Conservation (phyloP, 2,888 invertebrate species). For the Phengaris alcon region DNA sequence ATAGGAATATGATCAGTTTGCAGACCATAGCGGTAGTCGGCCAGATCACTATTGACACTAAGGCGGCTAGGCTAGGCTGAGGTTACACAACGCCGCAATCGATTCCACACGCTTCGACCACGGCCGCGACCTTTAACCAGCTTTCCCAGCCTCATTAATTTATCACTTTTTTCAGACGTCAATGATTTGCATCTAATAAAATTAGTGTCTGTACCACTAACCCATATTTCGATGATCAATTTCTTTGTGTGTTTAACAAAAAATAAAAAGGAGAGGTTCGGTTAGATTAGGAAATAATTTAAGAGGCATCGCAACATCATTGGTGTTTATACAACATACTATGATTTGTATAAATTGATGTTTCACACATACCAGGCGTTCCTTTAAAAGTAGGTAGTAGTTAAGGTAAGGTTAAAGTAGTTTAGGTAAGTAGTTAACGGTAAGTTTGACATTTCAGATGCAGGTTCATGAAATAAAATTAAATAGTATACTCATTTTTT, state of each 20-base stretch:
- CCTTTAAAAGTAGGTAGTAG: too few species aligned
- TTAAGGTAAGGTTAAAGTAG: too few species aligned
- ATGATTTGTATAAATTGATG: not conserved
- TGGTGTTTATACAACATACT: not conserved
- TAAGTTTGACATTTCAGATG: not conserved
- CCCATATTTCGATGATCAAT: not conserved
- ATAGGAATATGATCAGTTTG: constrained; percentile 42
- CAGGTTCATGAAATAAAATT: not conserved
- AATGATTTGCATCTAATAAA: not conserved
- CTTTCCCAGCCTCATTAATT: constrained; percentile 34
- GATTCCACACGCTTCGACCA: constrained; percentile 64
- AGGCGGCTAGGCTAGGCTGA: constrained; percentile 46
- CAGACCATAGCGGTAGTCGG: constrained; percentile 42
- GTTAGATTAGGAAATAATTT: too few species aligned
- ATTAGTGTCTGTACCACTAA: not conserved
- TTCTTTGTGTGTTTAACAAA: not conserved
- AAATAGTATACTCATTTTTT: not conserved
- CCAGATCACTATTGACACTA: constrained; percentile 41
- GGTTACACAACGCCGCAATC: constrained; percentile 56
- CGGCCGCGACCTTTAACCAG: constrained; percentile 57
- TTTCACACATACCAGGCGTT: not conserved
- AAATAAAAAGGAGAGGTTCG: too few species aligned
- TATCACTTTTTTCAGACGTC: constrained; percentile 28
- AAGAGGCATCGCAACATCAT: not conserved
- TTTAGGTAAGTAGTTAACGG: too few species aligned